phyloP scores from a whole-genome alignment of 1,140 invertebrate genomes.

The Eupeodes corollae region DNA sequence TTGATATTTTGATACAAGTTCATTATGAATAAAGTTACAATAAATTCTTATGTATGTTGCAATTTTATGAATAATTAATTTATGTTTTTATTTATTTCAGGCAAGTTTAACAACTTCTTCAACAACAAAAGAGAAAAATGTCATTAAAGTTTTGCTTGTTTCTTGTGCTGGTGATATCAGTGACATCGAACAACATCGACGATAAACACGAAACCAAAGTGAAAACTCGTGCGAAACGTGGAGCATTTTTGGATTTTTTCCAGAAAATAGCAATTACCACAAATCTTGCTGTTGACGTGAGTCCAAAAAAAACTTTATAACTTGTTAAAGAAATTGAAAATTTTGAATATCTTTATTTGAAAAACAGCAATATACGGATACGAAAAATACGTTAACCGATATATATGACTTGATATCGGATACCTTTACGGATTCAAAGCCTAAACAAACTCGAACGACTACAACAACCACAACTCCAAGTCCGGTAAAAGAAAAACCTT shows the following conservation, averaged over 20 bases:
- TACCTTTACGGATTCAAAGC: conserved; percentile 30
- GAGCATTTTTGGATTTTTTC: conserved; percentile 31
- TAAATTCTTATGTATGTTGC: too few species aligned
- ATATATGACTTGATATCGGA: conserved; percentile 28
- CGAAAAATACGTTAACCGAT: conserved; percentile 22
- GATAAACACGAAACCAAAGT: too few species aligned
- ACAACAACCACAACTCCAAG: conserved; percentile 20
- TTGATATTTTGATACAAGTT: too few species aligned
- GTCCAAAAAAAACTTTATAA: conserved; percentile 3
- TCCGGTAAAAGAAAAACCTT: conserved; percentile 10
- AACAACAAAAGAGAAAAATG: too few species aligned
- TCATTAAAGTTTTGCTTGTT: too few species aligned
- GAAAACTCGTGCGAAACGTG: conserved; percentile 20
- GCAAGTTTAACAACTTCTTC: too few species aligned
- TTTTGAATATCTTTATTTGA: background rate
- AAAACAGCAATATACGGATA: conserved; percentile 36
- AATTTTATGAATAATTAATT: too few species aligned
- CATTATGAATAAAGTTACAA: too few species aligned
- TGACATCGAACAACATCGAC: too few species aligned
- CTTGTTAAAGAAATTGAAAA: too few species aligned
- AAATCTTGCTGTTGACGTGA: conserved; percentile 29
- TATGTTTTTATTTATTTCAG: too few species aligned
- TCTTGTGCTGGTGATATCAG: too few species aligned
- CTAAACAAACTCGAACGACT: conserved; percentile 15
- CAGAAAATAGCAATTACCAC: conserved; percentile 31